Percentiles rank a stretch among this genome's conserved stretches.
Evolutionary conservation across 2,797 vertebrate genomes (phyloP).

Genomic region (Chaenodraco wilsoni): DNA sequence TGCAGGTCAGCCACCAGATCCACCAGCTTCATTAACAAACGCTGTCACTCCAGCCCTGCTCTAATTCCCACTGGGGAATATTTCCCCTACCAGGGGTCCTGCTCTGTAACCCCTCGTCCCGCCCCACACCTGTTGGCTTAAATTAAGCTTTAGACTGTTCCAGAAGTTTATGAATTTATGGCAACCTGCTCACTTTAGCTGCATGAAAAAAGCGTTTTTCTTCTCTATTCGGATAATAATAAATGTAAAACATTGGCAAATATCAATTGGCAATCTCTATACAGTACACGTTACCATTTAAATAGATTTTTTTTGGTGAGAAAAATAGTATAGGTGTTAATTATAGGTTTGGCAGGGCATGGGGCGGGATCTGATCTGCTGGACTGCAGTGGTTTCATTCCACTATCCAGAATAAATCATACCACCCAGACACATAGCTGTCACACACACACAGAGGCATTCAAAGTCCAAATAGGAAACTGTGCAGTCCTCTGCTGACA

Average conservation of each 20-base stretch:
- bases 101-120: slow-evolving; percentile 28
- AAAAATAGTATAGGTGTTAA: neutral
- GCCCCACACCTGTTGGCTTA: slow-evolving; percentile 58
- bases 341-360: neutral
- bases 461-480: slow-evolving; percentile 9
- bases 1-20: neutral
- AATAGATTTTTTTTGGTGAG: neutral
- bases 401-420: slow-evolving; percentile 30
- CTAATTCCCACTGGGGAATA: slow-evolving; percentile 51
- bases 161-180: neutral
- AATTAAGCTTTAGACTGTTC: slow-evolving; percentile 12
- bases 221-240: too few relatives aligned
- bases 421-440: slow-evolving; percentile 26
- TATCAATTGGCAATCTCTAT: too few relatives aligned
- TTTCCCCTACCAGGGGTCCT: slow-evolving; percentile 26
- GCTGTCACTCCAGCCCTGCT: slow-evolving; percentile 28
- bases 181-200: neutral
- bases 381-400: slow-evolving; percentile 27
- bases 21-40: slow-evolving; percentile 13
- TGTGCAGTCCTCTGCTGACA: slow-evolving; percentile 17
- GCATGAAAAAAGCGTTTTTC: too few relatives aligned
- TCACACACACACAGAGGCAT: slow-evolving; percentile 13
- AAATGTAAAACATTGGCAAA: too few relatives aligned
- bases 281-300: neutral
- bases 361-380: slow-evolving; percentile 13